Evolutionary conservation across 2,797 vertebrate species (phyloP).

Genomic region (Gallirallus australis): DNA sequence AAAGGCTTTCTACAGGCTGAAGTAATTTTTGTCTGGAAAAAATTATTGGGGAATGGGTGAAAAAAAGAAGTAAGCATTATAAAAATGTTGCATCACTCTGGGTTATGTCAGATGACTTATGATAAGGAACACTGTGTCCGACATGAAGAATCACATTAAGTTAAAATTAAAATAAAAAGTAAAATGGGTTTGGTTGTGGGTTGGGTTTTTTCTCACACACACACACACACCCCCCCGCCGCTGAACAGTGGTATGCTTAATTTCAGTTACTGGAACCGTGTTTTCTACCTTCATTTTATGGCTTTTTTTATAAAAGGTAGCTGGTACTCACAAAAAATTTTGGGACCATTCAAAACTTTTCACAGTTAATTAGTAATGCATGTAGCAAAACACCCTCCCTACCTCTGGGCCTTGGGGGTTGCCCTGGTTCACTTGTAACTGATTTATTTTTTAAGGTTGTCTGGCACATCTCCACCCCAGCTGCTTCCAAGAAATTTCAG

Average conservation of each 20-base stretch:
- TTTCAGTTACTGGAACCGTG: conserved; percentile 61
- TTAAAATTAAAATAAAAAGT: conserved; percentile 34
- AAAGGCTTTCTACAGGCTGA: conserved; percentile 42
- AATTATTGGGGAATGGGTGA: not conserved
- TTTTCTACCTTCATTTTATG: conserved; percentile 56
- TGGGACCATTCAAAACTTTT: conserved; percentile 72
- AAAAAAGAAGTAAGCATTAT: conserved; percentile 22
- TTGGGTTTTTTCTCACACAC: not conserved
- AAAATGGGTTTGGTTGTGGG: not conserved
- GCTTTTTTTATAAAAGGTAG: conserved; percentile 70
- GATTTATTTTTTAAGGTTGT: conserved; percentile 76
- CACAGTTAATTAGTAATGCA: conserved; percentile 77
- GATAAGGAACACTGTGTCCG: conserved; percentile 23
- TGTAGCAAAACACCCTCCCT: conserved; percentile 75
- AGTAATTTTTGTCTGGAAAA: conserved; percentile 57
- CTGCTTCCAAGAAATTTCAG: conserved; percentile 73
- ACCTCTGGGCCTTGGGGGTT: conserved; percentile 70
- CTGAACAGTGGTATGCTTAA: not conserved
- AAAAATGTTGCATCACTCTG: conserved; percentile 38
- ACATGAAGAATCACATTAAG: conserved; percentile 8
- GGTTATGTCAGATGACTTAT: conserved; percentile 51
- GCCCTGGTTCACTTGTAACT: conserved; percentile 71
- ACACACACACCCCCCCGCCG: not conserved
- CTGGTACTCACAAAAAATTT: conserved; percentile 63
- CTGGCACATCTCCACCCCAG: conserved; percentile 73